Base-by-base conservation (phyloP, 2,113 vertebrate species). In the Clinocottus analis region DNA sequence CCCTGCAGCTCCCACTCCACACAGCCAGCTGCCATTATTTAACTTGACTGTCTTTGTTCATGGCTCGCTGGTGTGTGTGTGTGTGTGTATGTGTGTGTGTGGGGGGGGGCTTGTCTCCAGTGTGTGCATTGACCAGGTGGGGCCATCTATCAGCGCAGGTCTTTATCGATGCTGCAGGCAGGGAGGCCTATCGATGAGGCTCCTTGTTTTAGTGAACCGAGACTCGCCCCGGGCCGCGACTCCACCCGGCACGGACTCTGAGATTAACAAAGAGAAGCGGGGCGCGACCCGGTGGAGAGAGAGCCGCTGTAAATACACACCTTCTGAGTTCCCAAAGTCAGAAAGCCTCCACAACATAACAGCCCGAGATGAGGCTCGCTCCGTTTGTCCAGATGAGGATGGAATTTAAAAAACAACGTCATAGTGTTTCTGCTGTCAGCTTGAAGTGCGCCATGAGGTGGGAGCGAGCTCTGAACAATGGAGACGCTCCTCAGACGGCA, bases 141-240 rank as follows among this genome's bases (percentile, higher is more conserved):
- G 62, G 51, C 72, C n/a, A 63, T 77, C 61, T 64, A 80, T 85
- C 86, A 85, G 75, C 56, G 76, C 55, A 53, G 72, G 51, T 64
- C 72, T 71, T 69, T 75, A 82, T 85, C 45, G 59, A 80, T 85
- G 79, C 47, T 60, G 55, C 21, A 4, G 72, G 72, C 68, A 61
- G 53, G 80, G 74, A 76, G 77, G 83, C 67, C 49, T 56, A 75
- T 83, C 19, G 31, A 89, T 80, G 58, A 74, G 61, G 73, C 33
- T 80, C 35, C 58, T 66, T 87, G 83, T 85, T 85, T 87, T 69
- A 79, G 59, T 79, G 58, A 76, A 65, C 35, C 68, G 13, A 71
- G 64, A 82, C 79, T 85, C 1, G 45, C 82, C 79, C 55, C 53
- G 3, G 73, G 85, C 69, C 72, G 69, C 29, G 53, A 27, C 14